phyloP scores from a whole-genome alignment of 2,113 vertebrate genomes.

The Serinus canaria region DNA sequence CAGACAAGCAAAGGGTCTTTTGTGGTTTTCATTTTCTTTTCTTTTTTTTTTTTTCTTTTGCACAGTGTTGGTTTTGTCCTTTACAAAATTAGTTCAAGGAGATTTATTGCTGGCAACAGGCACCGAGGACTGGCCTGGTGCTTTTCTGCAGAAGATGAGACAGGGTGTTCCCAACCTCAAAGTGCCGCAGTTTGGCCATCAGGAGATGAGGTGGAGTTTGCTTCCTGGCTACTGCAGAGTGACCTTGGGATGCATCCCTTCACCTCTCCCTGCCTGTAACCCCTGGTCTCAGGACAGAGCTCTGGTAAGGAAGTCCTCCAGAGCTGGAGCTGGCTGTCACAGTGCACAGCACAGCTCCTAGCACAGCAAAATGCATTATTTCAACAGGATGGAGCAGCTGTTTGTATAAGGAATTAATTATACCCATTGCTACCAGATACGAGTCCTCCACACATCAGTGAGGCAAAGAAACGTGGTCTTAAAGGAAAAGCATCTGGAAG shows the following conservation, averaged over 20 bases:
- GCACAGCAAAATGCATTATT: background rate
- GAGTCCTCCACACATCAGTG: background rate
- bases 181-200: background rate
- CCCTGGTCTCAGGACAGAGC: background rate
- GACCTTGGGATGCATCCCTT: background rate
- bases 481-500: background rate
- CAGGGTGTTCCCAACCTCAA: background rate
- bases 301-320: background rate
- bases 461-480: background rate
- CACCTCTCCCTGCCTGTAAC: background rate
- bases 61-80: conserved; percentile 1
- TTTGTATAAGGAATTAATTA: conserved; percentile 51
- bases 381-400: conserved; percentile 1
- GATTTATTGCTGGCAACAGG: conserved; percentile 42
- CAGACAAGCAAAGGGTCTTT: background rate
- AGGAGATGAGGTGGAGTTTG: background rate
- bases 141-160: conserved; percentile 32
- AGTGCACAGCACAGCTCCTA: background rate
- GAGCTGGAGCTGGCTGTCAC: background rate
- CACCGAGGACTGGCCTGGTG: background rate
- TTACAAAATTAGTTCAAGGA: conserved; percentile 47
- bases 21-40: background rate
- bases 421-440: background rate
- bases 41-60: too few relatives aligned
- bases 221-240: background rate